phyloP scores from a whole-genome alignment of 2,797 vertebrate species.

The Rhabdophis nuchalis region DNA sequence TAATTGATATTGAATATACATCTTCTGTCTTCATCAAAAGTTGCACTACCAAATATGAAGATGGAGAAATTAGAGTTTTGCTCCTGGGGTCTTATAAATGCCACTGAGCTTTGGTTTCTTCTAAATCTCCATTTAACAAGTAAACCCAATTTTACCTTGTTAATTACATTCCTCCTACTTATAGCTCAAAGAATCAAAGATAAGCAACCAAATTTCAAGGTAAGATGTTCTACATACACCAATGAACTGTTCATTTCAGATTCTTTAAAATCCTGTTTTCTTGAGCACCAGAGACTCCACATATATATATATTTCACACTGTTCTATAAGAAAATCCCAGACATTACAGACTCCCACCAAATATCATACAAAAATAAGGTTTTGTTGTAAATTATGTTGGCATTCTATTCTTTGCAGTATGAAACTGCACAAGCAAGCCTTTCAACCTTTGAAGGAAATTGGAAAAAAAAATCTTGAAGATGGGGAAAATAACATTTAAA shows the following conservation, averaged over 20 bases:
- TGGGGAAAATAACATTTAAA: background rate
- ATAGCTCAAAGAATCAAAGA: conserved; percentile 20
- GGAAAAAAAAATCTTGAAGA: background rate
- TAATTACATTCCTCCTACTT: conserved; percentile 19
- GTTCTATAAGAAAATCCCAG: conserved; percentile 18
- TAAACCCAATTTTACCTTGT: conserved; percentile 15
- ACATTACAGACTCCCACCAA: conserved; percentile 17
- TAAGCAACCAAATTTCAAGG: background rate
- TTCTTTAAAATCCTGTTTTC: conserved; percentile 38
- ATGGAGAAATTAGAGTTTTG: background rate
- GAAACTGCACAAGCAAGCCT: conserved; percentile 37
- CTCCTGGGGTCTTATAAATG: conserved; percentile 41
- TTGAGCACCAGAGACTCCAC: conserved; percentile 38
- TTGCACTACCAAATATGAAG: background rate
- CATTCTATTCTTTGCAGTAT: conserved; percentile 34
- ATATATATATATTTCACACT: conserved; percentile 16
- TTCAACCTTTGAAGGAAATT: conserved; percentile 35
- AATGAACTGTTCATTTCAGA: background rate
- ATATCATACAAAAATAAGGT: conserved; percentile 40
- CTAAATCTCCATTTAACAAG: background rate
- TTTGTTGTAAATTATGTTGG: conserved; percentile 40
- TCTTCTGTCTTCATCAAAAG: background rate
- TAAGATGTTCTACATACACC: conserved; percentile 17
- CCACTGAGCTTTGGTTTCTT: conserved; percentile 23
- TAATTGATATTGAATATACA: background rate